These are phyloP conservation scores for Ataeniobius toweri DNA, from an alignment of 2,797 vertebrate species.

Conservation along the genomic window DNA sequence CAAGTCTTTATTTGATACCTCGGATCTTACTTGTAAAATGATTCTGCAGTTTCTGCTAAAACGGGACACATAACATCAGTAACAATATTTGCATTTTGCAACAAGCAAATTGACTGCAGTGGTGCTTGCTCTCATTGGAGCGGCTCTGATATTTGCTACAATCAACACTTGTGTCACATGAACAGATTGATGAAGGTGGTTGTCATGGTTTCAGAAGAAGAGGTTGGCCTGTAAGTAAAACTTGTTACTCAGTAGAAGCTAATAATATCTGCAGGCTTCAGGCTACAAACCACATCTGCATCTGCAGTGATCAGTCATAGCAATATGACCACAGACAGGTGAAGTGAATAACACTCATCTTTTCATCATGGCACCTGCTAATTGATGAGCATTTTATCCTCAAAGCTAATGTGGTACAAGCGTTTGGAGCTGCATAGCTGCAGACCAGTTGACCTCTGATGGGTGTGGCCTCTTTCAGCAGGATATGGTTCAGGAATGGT, in stretches of 20 bases:
- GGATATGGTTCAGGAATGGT: too few species aligned
- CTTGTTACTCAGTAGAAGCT: slow-evolving; percentile 42
- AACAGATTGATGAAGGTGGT: slow-evolving; percentile 76
- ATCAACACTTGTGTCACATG: slow-evolving; percentile 72
- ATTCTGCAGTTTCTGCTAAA: too few species aligned
- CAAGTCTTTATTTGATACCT: neutral
- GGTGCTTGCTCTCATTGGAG: slow-evolving; percentile 57
- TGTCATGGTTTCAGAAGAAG: slow-evolving; percentile 78
- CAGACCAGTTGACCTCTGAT: too few species aligned
- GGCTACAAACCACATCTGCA: slow-evolving; percentile 14
- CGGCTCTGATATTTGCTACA: slow-evolving; percentile 61
- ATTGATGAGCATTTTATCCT: too few species aligned
- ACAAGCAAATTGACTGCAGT: slow-evolving; percentile 34
- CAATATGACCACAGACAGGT: neutral
- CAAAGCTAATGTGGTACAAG: too few species aligned
- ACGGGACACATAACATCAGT: neutral
- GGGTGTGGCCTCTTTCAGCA: too few species aligned
- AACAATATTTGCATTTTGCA: too few species aligned
- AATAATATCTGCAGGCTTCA: slow-evolving; percentile 33
- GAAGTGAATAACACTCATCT: too few species aligned
- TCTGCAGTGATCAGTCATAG: neutral
- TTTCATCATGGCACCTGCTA: too few species aligned
- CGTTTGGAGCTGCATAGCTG: too few species aligned
- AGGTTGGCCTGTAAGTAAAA: slow-evolving; percentile 71
- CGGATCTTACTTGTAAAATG: too few species aligned